These are phyloP conservation scores for Catostylus mosaicus DNA, from an alignment of 30 jellyfish, hydroid and myxozoan genomes.

Conservation along the genomic window DNA sequence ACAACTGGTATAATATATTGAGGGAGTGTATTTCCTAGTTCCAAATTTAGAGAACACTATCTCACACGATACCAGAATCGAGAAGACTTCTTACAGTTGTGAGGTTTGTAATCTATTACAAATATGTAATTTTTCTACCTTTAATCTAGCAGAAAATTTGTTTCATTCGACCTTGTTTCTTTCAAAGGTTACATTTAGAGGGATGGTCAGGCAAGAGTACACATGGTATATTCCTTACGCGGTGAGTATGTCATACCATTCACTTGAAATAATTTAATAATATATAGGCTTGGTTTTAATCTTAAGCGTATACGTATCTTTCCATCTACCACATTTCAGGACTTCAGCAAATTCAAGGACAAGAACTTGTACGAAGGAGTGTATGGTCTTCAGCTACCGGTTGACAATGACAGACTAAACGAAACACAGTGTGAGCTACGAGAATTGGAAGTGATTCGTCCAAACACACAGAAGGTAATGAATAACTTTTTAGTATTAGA, in stretches of 20 bases:
- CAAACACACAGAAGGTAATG: neutral
- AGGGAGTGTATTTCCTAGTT: too few relatives aligned
- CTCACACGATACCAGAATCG: too few relatives aligned
- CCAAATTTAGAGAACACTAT: too few relatives aligned
- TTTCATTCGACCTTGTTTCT: too few relatives aligned
- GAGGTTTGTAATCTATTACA: too few relatives aligned
- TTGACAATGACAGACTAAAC: slow-evolving; percentile 41
- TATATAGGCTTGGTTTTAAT: too few relatives aligned
- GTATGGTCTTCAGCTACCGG: slow-evolving; percentile 61
- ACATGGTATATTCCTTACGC: slow-evolving; percentile 67
- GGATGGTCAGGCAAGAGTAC: slow-evolving; percentile 32
- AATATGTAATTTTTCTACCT: too few relatives aligned
- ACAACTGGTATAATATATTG: too few relatives aligned
- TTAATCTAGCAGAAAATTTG: too few relatives aligned
- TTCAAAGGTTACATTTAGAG: slow-evolving; percentile 23
- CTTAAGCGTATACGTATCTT: too few relatives aligned
- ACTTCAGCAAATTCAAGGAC: slow-evolving; percentile 48
- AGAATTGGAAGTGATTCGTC: slow-evolving; percentile 22
- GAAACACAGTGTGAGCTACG: slow-evolving; percentile 46
- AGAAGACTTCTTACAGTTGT: too few relatives aligned
- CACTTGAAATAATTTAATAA: too few relatives aligned
- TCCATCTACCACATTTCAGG: neutral
- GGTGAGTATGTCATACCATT: slow-evolving; percentile 44
- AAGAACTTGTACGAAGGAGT: slow-evolving; percentile 38
- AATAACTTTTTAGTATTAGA: neutral